These are phyloP conservation scores for Bombus turneri DNA, from an alignment of 1,140 invertebrate species.

Conservation along the genomic window DNA sequence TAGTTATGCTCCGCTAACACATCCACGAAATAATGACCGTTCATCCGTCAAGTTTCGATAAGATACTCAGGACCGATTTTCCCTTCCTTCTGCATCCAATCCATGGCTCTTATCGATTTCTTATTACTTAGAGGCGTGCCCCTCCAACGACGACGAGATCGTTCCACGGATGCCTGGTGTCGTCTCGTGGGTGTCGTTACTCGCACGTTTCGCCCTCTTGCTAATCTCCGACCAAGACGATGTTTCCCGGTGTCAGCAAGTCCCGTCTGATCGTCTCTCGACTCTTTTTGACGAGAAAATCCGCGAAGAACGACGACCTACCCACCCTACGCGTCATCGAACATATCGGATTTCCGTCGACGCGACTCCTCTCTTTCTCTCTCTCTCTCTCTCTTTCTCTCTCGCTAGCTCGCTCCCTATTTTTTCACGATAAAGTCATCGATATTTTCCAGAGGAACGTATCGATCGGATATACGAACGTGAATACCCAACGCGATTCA, in stretches of 20 bases:
- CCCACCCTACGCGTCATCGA: background rate
- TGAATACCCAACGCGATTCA: background rate
- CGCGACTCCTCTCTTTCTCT: background rate
- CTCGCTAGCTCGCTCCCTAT: background rate
- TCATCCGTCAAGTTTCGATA: conserved; percentile 40
- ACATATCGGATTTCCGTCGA: conserved; percentile 14
- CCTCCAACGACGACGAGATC: conserved; percentile 21
- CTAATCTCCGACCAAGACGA: conserved; percentile 46
- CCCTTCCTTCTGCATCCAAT: conserved; percentile 51
- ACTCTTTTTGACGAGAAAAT: conserved; percentile 28
- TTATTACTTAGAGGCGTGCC: conserved; percentile 53
- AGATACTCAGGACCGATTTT: conserved; percentile 57
- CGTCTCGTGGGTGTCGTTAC: conserved; percentile 59
- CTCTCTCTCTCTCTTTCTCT: background rate
- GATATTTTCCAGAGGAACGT: background rate
- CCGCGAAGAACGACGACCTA: conserved; percentile 2
- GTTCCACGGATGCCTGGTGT: conserved; percentile 43
- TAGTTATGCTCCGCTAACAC: conserved; percentile 36
- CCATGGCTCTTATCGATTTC: conserved; percentile 60
- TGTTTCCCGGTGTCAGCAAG: conserved; percentile 52
- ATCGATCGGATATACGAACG: background rate
- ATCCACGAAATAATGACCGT: conserved; percentile 27
- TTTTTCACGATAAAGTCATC: background rate
- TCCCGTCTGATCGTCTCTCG: conserved; percentile 19
- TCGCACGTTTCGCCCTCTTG: conserved; percentile 48